Evolutionary conservation across 2,113 vertebrate species (phyloP).

Genomic region (Callospermophilus lateralis): DNA sequence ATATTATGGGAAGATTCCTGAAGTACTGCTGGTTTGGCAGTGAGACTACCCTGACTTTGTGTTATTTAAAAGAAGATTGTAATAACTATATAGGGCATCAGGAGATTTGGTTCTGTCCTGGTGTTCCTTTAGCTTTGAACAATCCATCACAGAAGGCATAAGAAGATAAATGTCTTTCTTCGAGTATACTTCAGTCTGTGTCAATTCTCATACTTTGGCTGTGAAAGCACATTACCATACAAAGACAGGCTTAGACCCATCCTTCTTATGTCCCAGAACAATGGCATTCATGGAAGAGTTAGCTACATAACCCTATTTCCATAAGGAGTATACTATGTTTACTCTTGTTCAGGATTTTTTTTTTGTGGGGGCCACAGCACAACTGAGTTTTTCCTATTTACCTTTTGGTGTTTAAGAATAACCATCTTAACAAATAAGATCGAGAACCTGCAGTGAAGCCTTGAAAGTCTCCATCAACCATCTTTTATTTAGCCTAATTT

Average conservation of each 20-base stretch:
- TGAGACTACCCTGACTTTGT: conserved; percentile 82
- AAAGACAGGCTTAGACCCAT: conserved; percentile 75
- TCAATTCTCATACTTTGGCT: conserved; percentile 85
- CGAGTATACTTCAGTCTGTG: conserved; percentile 73
- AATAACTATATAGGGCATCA: conserved; percentile 86
- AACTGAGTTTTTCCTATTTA: not conserved
- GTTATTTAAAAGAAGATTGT: conserved; percentile 86
- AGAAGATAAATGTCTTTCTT: conserved; percentile 86
- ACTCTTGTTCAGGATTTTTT: not conserved
- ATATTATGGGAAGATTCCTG: conserved; percentile 80
- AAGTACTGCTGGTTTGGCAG: conserved; percentile 82
- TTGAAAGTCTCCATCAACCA: not conserved
- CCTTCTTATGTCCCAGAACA: conserved; percentile 51
- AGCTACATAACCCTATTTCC: conserved; percentile 68
- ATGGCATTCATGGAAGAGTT: conserved; percentile 40
- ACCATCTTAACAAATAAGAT: not conserved
- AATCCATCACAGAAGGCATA: conserved; percentile 85
- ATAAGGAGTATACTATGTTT: conserved; percentile 23
- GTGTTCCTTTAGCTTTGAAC: conserved; percentile 85
- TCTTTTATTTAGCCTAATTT: not conserved
- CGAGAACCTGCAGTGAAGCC: not conserved
- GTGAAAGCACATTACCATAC: conserved; percentile 84
- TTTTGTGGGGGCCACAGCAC: not conserved
- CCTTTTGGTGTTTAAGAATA: conserved; percentile 43
- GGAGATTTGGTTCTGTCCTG: conserved; percentile 85